Conservation (phyloP, 1,140 invertebrate species). For the Bombus ignitus region DNA sequence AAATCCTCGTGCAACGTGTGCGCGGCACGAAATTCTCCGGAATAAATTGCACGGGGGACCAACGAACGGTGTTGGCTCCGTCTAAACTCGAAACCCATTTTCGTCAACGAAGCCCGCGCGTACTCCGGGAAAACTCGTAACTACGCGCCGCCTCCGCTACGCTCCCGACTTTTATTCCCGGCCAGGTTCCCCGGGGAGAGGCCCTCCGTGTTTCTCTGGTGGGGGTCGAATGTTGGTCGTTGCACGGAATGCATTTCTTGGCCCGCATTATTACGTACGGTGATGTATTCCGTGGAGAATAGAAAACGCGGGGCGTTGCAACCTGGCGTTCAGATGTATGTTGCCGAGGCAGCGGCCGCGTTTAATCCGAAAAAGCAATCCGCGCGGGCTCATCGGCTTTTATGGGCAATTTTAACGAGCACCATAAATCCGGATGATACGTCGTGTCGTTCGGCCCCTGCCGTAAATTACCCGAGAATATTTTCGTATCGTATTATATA, state of each 20-base stretch:
- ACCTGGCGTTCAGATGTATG: background rate
- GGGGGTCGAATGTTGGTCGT: slow-evolving; percentile 25
- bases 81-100: background rate
- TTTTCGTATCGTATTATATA: slow-evolving; percentile 35
- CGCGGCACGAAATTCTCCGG: background rate
- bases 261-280: slow-evolving; percentile 30
- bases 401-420: slow-evolving; percentile 51
- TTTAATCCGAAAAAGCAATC: slow-evolving; percentile 53
- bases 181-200: background rate
- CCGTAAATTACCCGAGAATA: slow-evolving; percentile 39
- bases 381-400: slow-evolving; percentile 30
- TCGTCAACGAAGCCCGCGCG: background rate
- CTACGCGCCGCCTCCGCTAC: background rate
- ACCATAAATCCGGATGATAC: slow-evolving; percentile 44
- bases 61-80: background rate
- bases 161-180: slow-evolving; percentile 36
- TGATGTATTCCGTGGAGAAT: slow-evolving; percentile 1
- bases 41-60: slow-evolving; percentile 9
- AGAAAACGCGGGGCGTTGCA: background rate
- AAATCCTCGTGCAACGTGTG: background rate
- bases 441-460: slow-evolving; percentile 9
- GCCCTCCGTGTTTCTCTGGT: no score
- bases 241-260: slow-evolving; percentile 27
- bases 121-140: background rate
- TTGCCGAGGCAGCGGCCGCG: background rate